Evolutionary conservation across 2,797 vertebrate genomes (phyloP), one percentile per base, ranked within the genome.

Genomic region (Sebastolobus altivelis): DNA sequence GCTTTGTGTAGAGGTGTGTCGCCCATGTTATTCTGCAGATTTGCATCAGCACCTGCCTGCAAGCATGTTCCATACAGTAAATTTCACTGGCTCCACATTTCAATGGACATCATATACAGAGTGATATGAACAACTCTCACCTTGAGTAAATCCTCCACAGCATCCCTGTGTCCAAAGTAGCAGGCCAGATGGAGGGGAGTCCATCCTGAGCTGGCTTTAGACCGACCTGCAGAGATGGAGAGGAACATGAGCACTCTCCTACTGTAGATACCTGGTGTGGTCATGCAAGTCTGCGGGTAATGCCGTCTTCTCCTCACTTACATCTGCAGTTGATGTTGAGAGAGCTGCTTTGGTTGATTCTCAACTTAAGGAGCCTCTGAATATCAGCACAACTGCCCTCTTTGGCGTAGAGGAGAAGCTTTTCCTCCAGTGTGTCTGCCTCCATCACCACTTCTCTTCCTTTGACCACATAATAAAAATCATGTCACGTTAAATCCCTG

Each of bases 1-100:
- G 98, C 97, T 79, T 96, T 95, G 88, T 99, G 98, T 14, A 99
- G 94, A 0, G 98, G 96, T 0, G 97, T 98, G 87, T 99, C 97
- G 8, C 98, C 97, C 92, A 96, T 91, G 83, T 97, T 94, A 77
- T 98, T 96, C 82, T 97, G 94, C 69, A 97, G 87, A 70, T 98
- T 97, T 79, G 96, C 95, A 82, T 96, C 95, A 18, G 96, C 96
- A 14, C 97, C 97, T 79, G 96, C 97, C 98, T 99, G 86, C 63
- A 71, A 94, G 95, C 37, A 80, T 33, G 31, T 13, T 43, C 0
- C 55, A 77, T 4, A 18, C 0, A 25, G 27, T 66, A 20, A 2
- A 68, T 40, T 10, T 59, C 4, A 76, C 25, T 35, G 20, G 1
- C 37, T 22, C 46, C 46, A 49, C 18, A 49, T n/a, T n/a, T 54